A percentile compares a stretch with the other conserved stretches of the same genome.
Conservation (phyloP, 1,140 invertebrate species). For the Melanaphis sacchari region DNA sequence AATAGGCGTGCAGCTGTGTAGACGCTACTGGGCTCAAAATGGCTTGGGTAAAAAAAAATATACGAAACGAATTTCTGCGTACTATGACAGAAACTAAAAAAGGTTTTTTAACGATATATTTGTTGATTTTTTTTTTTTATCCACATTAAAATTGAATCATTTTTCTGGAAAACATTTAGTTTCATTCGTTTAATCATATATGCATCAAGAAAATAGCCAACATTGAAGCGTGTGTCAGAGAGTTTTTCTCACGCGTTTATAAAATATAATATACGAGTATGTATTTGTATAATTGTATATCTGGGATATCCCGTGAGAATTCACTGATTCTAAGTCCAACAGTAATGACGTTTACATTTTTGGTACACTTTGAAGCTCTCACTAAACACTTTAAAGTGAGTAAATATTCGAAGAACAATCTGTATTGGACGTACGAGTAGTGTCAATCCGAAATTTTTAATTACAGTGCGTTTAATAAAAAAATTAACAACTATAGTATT, state of each 20-base stretch:
- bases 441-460: background rate
- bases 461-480: background rate
- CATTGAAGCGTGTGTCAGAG: background rate
- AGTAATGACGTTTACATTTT: background rate
- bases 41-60: background rate
- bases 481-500: background rate
- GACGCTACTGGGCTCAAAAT: background rate
- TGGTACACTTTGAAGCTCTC: background rate
- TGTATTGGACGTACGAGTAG: background rate
- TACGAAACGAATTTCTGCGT: background rate
- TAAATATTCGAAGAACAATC: background rate
- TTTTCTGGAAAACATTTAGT: background rate
- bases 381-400: background rate
- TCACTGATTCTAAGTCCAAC: background rate
- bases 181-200: constrained; percentile 5
- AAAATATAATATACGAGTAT: background rate
- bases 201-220: background rate
- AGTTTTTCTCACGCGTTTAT: background rate
- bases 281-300: background rate
- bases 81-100: background rate
- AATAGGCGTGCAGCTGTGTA: background rate
- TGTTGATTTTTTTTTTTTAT: background rate
- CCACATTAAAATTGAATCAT: background rate
- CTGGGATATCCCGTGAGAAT: background rate
- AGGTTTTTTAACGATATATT: background rate